These are phyloP conservation scores for Saxidomus purpurata DNA, from an alignment of 1,140 invertebrate genomes.

Conservation along the genomic window DNA sequence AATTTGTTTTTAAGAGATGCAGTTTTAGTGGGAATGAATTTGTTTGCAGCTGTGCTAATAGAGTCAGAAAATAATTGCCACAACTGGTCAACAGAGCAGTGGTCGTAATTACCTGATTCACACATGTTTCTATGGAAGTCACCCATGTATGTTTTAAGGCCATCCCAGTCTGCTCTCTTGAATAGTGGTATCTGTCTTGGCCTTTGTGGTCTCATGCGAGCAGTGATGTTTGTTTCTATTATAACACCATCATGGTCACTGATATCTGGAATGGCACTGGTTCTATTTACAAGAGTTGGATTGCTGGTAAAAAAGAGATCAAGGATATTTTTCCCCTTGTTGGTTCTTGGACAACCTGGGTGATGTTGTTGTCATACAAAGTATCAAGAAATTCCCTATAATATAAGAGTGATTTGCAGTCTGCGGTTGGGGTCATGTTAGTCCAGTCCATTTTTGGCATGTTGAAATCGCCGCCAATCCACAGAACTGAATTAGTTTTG, in stretches of 20 bases:
- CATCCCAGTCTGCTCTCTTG: too few species aligned
- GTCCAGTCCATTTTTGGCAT: conserved; percentile 33
- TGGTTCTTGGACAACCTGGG: conserved; percentile 24
- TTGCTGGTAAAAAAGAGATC: conserved; percentile 20
- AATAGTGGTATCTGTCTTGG: too few species aligned
- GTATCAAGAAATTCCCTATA: conserved; percentile 14
- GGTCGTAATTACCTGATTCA: neutral
- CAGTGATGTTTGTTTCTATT: too few species aligned
- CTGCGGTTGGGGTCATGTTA: neutral
- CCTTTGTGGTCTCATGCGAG: too few species aligned
- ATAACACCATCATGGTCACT: too few species aligned
- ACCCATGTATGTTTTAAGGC: too few species aligned
- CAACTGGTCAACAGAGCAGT: neutral
- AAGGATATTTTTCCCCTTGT: too few species aligned
- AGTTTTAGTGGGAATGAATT: conserved; percentile 23
- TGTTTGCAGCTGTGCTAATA: neutral
- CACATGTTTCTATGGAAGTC: too few species aligned
- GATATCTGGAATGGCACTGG: too few species aligned
- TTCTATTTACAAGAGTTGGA: conserved; percentile 4
- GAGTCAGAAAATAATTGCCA: neutral
- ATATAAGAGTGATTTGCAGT: neutral
- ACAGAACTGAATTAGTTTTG: conserved; percentile 4
- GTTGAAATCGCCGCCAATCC: too few species aligned
- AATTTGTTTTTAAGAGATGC: conserved; percentile 28
- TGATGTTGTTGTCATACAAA: conserved; percentile 25